phyloP scores from a whole-genome alignment of 2,888 invertebrate genomes.

The Galerucella pusilla region DNA sequence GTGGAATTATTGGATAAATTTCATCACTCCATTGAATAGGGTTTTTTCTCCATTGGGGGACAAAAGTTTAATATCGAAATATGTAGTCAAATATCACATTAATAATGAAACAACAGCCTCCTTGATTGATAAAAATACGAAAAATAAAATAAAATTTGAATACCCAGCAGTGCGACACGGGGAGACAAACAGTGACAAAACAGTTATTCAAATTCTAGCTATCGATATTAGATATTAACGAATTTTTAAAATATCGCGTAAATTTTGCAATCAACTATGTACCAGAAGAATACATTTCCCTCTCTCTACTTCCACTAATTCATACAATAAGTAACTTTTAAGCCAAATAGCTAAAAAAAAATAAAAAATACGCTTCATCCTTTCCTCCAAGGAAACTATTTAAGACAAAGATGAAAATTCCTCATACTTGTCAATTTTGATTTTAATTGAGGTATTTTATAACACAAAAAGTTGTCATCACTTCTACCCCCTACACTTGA shows the following conservation, averaged over 20 bases:
- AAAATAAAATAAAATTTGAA: conserved; percentile 11
- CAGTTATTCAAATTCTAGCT: conserved; percentile 12
- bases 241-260: not conserved
- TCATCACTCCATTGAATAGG: not conserved
- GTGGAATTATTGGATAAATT: conserved; percentile 11
- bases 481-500: too few relatives aligned
- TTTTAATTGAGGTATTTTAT: too few relatives aligned
- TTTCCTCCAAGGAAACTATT: too few relatives aligned
- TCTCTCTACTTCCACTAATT: not conserved
- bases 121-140: conserved; percentile 45
- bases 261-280: conserved; percentile 2
- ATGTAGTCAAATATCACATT: conserved; percentile 66
- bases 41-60: conserved; percentile 16
- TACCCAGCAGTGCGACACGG: conserved; percentile 22
- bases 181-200: conserved; percentile 27
- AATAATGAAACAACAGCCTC: conserved; percentile 64
- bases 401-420: too few relatives aligned
- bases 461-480: too few relatives aligned
- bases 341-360: too few relatives aligned
- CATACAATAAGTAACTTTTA: too few relatives aligned
- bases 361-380: too few relatives aligned
- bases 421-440: too few relatives aligned
- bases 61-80: conserved; percentile 59
- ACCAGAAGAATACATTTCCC: conserved; percentile 24
- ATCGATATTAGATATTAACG: not conserved